Base-by-base conservation (phyloP, 1,140 invertebrate species). In the Asbolus verrucosus region DNA sequence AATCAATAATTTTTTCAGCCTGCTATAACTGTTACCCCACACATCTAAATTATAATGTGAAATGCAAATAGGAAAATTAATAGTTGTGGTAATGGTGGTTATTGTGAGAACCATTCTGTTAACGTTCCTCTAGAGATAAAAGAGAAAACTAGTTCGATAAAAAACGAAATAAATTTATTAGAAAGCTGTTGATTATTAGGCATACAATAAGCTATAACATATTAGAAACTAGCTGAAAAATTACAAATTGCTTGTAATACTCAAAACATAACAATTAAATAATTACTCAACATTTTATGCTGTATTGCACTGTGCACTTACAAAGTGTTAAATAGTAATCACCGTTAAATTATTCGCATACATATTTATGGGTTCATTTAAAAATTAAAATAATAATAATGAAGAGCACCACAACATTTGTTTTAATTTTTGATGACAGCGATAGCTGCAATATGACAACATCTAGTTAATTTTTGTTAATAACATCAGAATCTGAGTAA, bases 81-180 rank as follows among this genome's bases (percentile, higher is more conserved):
- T 46, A 39, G 16, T 39, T 39, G 38, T n/a, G n/a, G n/a, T 19
- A 43, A 15, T 43, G 41, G 4, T 19, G 41, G 24, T 27, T 8
- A 8, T 27, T 8, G 24, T 4, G 24, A 27, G 24, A 27, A 27
- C 24, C 24, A 27, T n/a, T n/a, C n/a, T n/a, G 24, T 27, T 27
- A 27, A 27, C 24, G 8, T 27, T 27, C 24, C 8, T 27, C 24
- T n/a, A 62, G 30, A 62, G 59, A 33, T 62, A 62, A 62, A 62
- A 62, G 59, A 62, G 59, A 62, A 62, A 62, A 62, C 13, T 16
- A 5, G 16, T 15, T 33, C 36, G 59, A 62, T 62, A 62, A 36
- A 62, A 62, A 62, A 38, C 18, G n/a, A 66, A 50, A 11, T 63
- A 63, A 66, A 66, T 66, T 36, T 66, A 66, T 66, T 66, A 66